A percentile compares a stretch with the other conserved stretches of the same genome.
These are phyloP conservation scores for Salvator merianae DNA, from an alignment of 2,113 vertebrate species.

Conservation along the genomic window DNA sequence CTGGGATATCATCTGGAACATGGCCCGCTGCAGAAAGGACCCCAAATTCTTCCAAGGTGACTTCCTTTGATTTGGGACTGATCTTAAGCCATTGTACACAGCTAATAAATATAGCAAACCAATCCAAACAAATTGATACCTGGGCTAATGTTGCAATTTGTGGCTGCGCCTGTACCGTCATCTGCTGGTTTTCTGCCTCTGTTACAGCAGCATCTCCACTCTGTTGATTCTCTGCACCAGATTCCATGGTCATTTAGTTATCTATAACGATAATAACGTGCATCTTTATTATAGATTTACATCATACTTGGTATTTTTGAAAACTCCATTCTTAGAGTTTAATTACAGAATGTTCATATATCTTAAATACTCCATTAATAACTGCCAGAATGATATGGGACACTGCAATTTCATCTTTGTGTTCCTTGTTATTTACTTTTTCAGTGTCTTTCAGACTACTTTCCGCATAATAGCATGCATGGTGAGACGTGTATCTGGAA, in stretches of 20 bases:
- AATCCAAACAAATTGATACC: slow-evolving; percentile 77
- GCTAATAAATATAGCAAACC: slow-evolving; percentile 38
- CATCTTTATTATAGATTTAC: slow-evolving; percentile 64
- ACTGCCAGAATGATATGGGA: background rate
- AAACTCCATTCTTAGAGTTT: background rate
- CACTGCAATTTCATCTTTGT: background rate
- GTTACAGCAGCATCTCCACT: slow-evolving; percentile 92
- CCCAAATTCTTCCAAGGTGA: too few species aligned
- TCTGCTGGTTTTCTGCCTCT: slow-evolving; percentile 94
- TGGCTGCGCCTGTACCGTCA: slow-evolving; percentile 86
- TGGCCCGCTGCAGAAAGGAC: too few species aligned
- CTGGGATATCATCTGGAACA: too few species aligned
- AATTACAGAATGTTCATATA: background rate
- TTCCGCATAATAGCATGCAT: background rate
- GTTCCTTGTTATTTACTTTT: background rate
- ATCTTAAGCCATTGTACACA: too few species aligned
- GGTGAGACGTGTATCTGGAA: background rate
- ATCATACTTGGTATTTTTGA: slow-evolving; percentile 45
- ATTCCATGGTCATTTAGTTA: slow-evolving; percentile 99
- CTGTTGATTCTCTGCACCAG: slow-evolving; percentile 95
- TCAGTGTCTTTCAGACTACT: background rate
- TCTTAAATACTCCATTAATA: background rate
- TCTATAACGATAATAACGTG: slow-evolving; percentile 81
- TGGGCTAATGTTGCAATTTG: slow-evolving; percentile 93
- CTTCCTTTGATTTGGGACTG: too few species aligned